A percentile compares a stretch with the other conserved stretches of the same genome.
Evolutionary conservation across 35 echinoderm and acorn worm species (phyloP).

Genomic region (Ophiothrix spiculata): DNA sequence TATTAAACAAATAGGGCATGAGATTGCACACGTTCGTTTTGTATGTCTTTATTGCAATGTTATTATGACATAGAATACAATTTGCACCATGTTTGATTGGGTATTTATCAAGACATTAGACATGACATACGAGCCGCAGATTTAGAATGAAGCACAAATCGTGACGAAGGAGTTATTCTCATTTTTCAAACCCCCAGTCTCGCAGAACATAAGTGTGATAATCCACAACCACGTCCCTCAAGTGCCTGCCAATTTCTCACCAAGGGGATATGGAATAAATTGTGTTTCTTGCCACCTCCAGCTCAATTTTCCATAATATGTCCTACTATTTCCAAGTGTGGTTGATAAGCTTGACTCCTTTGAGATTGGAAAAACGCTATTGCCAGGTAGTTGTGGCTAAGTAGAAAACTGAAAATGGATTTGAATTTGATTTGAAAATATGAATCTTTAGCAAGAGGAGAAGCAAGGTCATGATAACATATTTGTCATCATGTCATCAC

Average conservation of each 20-base stretch:
- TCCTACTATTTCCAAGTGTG: not conserved
- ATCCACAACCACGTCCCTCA: not conserved
- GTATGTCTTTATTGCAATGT: too few species aligned
- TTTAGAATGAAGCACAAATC: too few species aligned
- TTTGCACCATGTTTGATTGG: too few species aligned
- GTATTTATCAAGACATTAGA: too few species aligned
- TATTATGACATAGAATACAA: too few species aligned
- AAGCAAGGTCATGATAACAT: not conserved
- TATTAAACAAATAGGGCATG: too few species aligned
- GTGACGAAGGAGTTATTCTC: not conserved
- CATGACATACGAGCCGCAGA: too few species aligned
- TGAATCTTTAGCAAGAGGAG: constrained; percentile 3
- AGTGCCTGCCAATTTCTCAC: not conserved
- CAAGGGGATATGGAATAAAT: constrained; percentile 1
- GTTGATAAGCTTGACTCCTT: not conserved
- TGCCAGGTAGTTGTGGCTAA: not conserved
- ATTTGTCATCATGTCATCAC: not conserved
- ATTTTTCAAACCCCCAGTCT: not conserved
- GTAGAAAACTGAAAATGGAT: not conserved
- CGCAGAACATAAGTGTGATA: not conserved
- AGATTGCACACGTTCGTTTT: too few species aligned
- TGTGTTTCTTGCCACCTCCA: not conserved
- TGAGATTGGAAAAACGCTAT: not conserved
- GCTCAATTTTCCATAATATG: not conserved
- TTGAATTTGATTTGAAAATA: constrained; percentile 9